Evolutionary conservation across 2,888 invertebrate species (phyloP), one percentile per base, ranked within the genome.

Genomic region (Drosophila borborema): DNA sequence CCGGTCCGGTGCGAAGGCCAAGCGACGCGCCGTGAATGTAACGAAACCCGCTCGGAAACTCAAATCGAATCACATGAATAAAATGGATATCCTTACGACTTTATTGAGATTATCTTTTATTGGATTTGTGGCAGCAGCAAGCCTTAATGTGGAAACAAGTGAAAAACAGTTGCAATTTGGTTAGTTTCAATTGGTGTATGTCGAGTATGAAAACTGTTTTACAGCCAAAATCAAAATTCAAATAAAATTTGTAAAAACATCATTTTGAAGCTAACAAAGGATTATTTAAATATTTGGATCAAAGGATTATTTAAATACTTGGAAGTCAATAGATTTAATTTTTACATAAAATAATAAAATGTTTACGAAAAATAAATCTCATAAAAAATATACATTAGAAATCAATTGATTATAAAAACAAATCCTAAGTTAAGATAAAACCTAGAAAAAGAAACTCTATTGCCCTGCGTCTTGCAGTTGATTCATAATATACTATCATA

Each of bases 21-120:
- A 72, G 63, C 73, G 88, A 68, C 41, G 74, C 78, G 89, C 72
- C 80, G 85, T 74, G 54, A 64, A 51, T 48, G 48, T 41, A 34
- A 34, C 20, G 46, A 20, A 40, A 34, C 5, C 36, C 28, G 45
- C 36, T n/a, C 31, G 48, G 14, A 61, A 68, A 28, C 14, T 23
- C 36, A 18, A 12, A 1, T 48, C 18, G 7, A 38, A 64, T 41
- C 16, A 40, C 2, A 16, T 2, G 1, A 2, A 38, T 28, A 28
- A 43, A 58, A 69, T 74, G 80, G 48, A 54, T 56, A 74, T 38
- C 40, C 48, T 79, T 20, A 12, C 38, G 20, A 7, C 36, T 2
- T 18, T 80, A 0, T 31, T 69, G 23, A 63, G 70, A 75, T 23
- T 75, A 75, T 4, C 64, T 9, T 34, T 56, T 38, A 55, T 70